Base-by-base conservation (phyloP, 2,113 vertebrate species). In the Ophthalmolycus amberensis region DNA sequence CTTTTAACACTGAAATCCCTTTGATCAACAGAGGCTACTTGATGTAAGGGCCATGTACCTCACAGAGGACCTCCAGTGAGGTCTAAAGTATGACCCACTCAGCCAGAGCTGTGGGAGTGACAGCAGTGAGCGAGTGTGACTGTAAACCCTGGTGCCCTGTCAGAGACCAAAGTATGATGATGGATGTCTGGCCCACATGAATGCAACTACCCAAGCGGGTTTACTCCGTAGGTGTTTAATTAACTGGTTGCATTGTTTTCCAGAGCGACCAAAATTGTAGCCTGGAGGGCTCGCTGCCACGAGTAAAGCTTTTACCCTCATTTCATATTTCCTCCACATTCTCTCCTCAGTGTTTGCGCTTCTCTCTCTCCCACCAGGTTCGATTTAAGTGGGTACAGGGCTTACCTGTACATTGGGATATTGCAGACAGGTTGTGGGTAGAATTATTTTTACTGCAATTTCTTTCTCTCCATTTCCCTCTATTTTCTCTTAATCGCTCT, bases 151-250 rank as follows among this genome's bases (percentile, higher is more conserved):
- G n/a, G 10, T 75, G 60, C 54, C 20, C 22, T 65, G 84, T 74
- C 25, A 40, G 32, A 68, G 81, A 62, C 70, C 77, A 5, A 48
- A 64, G 67, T 9, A 48, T 32, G 83, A 76, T 86, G 80, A 91
- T 76, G 63, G 83, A 80, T 77, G 78, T 80, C 73, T 83, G 80
- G 76, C 60, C 78, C 83, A 78, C 80, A 72, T 71, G 27, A 75
- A 77, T 79, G 68, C 20, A 83, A n/a, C 6, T 4, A n/a, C 60
- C 69, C 37, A 20, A 37, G 59, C 2, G 6, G 37, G 34, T 56
- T 82, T 65, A 69, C 64, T 14, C 67, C 2, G 65, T 84, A 84
- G 85, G 83, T 89, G 89, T 90, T 85, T 86, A 84, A 84, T 89
- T 84, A 77, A 77, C 54, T 63, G 72, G 20, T 83, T 85, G 77